Conservation (phyloP, 2,797 vertebrate species). For the Fratercula arctica region DNA sequence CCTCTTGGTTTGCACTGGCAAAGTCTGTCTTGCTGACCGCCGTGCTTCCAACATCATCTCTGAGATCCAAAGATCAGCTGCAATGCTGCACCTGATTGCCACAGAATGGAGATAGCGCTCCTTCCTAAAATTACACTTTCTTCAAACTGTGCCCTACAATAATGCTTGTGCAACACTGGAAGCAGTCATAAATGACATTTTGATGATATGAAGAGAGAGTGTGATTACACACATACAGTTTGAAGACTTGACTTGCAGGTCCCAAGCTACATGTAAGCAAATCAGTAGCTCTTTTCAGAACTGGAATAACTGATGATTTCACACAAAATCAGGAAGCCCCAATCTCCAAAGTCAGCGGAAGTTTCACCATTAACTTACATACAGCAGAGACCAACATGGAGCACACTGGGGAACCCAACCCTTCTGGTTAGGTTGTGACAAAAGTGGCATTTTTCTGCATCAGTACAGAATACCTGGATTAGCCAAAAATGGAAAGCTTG, state of each 20-base stretch:
- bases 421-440: neutral
- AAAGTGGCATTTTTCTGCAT: neutral
- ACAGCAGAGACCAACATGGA: neutral
- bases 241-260: neutral
- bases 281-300: neutral
- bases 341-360: neutral
- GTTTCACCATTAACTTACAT: neutral
- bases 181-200: neutral
- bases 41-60: neutral
- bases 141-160: neutral
- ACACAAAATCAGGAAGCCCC: neutral
- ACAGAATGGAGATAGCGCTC: rapidly evolving
- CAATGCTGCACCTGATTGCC: rapidly evolving
- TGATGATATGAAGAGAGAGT: neutral
- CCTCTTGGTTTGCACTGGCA: rapidly evolving
- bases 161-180: neutral
- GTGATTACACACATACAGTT: neutral
- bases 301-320: neutral
- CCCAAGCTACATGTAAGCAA: neutral
- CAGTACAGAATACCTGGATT: neutral
- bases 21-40: neutral
- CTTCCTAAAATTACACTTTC: neutral
- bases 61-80: neutral
- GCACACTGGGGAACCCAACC: neutral
- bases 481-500: slow-evolving; percentile 68